phyloP scores from a whole-genome alignment of 2,797 vertebrate genomes.

The Centroberyx gerrardi region DNA sequence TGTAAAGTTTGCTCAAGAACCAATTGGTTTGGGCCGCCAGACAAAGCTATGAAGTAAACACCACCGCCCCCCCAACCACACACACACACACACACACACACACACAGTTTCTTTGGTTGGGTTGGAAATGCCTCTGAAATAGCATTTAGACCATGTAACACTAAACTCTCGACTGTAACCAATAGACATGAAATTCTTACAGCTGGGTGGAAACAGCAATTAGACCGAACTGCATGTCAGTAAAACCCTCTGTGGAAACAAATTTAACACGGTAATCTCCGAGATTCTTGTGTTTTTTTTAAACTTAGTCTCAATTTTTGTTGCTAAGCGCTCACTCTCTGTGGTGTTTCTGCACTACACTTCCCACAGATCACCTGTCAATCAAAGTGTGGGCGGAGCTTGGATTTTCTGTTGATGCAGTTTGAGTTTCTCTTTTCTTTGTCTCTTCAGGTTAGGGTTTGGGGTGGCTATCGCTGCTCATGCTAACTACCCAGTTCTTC shows the following conservation, averaged over 20 bases:
- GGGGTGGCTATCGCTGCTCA: no score
- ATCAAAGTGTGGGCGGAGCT: neutral
- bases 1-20: slow-evolving; percentile 19
- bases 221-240: slow-evolving; percentile 1
- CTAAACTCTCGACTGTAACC: slow-evolving; percentile 6
- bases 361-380: neutral
- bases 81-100: neutral
- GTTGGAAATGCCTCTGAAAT: neutral
- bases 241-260: slow-evolving; percentile 5
- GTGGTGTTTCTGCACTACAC: no score
- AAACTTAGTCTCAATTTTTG: neutral
- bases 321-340: neutral
- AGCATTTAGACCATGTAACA: slow-evolving; percentile 1
- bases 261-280: neutral
- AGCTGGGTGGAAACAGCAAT: slow-evolving; percentile 6
- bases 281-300: neutral
- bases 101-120: neutral
- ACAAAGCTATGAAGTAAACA: slow-evolving; percentile 34
- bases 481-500: no score
- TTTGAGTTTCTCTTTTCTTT: no score
- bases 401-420: neutral
- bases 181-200: slow-evolving; percentile 15
- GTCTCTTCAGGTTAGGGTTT: no score
- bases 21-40: slow-evolving; percentile 29
- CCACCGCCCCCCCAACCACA: neutral